Conservation (phyloP, 2,888 invertebrate species). For the Hoplodrina ambigua region DNA sequence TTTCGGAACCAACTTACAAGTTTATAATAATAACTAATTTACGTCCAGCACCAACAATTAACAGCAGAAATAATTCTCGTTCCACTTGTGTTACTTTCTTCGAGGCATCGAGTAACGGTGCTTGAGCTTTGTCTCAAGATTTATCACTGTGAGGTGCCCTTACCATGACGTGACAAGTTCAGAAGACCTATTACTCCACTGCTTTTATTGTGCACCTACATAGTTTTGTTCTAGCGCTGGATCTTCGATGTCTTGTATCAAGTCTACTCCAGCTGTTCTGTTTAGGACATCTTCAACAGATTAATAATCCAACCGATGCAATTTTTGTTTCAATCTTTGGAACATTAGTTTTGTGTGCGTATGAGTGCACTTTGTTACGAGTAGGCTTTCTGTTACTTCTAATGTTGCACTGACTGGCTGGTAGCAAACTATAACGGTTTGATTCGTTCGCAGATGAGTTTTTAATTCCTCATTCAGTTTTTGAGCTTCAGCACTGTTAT, state of each 20-base stretch:
- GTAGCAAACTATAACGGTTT: conserved; percentile 62
- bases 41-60: conserved; percentile 80
- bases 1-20: conserved; percentile 47
- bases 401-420: conserved; percentile 58
- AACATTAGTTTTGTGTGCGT: not conserved
- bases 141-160: conserved; percentile 59
- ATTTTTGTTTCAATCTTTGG: not conserved
- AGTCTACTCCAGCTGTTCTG: not conserved
- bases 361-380: conserved; percentile 52
- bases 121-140: conserved; percentile 80
- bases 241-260: not conserved
- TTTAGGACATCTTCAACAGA: not conserved
- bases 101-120: conserved; percentile 80
- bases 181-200: conserved; percentile 28
- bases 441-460: conserved; percentile 60
- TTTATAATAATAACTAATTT: conserved; percentile 69
- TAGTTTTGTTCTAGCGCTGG: not conserved
- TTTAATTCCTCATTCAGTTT: conserved; percentile 58
- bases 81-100: conserved; percentile 86
- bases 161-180: conserved; percentile 11
- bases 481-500: conserved; percentile 38
- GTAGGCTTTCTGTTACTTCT: conserved; percentile 61
- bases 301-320: not conserved
- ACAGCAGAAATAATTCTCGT: conserved; percentile 80
- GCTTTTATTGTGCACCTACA: not conserved